These are phyloP conservation scores for Drosophila infuscata DNA, from an alignment of 2,888 invertebrate genomes.

Conservation along the genomic window DNA sequence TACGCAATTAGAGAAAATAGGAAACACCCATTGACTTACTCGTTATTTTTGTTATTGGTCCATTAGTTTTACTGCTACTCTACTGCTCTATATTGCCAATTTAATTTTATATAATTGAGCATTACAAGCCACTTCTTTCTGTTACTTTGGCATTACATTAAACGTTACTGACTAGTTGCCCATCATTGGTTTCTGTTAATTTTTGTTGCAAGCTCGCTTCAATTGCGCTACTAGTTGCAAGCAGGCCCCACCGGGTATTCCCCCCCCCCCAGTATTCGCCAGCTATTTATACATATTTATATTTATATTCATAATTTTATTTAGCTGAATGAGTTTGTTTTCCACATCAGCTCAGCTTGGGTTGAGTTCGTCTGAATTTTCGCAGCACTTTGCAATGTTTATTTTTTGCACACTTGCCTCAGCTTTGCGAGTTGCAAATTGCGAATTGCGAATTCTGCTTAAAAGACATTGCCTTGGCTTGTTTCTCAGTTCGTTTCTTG, in stretches of 20 bases:
- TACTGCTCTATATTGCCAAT: background rate
- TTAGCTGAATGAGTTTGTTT: constrained; percentile 44
- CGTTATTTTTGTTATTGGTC: background rate
- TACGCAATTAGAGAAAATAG: too few relatives aligned
- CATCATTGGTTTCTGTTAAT: background rate
- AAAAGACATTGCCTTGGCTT: constrained; percentile 20
- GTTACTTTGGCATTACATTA: constrained; percentile 6
- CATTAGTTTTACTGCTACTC: background rate
- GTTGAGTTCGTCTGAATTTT: constrained; percentile 44
- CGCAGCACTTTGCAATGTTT: constrained; percentile 58
- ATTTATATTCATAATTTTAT: constrained; percentile 28
- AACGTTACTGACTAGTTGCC: constrained; percentile 4
- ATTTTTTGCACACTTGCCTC: constrained; percentile 48
- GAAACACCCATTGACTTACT: background rate
- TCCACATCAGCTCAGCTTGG: constrained; percentile 1
- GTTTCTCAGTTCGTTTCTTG: constrained; percentile 2
- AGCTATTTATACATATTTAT: constrained; percentile 9
- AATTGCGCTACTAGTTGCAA: constrained; percentile 26
- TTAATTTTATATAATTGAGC: background rate
- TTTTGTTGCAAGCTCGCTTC: background rate
- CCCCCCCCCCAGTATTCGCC: background rate
- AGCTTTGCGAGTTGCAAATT: constrained; percentile 50
- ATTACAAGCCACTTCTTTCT: background rate
- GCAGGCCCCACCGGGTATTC: background rate
- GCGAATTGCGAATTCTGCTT: constrained; percentile 52